phyloP scores from a whole-genome alignment of 2,888 invertebrate genomes.

The Hypolimnas misippus region DNA sequence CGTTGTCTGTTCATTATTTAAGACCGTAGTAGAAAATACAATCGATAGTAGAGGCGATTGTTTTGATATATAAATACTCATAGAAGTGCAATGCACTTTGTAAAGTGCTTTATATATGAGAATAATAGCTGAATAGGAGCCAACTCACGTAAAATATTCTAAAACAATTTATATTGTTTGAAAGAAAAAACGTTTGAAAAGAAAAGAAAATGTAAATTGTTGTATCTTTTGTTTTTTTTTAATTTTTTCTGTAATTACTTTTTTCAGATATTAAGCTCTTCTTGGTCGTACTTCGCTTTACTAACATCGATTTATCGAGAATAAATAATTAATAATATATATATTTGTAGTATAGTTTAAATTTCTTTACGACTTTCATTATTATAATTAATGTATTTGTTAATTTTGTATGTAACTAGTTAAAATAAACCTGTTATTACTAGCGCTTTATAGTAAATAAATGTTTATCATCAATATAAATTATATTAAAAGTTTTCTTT shows the following conservation, averaged over 20 bases:
- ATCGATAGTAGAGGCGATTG: background rate
- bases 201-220: too few relatives aligned
- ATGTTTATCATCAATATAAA: background rate
- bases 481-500: background rate
- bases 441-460: background rate
- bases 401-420: too few relatives aligned
- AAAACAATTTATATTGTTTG: background rate
- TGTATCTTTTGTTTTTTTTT: background rate
- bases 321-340: background rate
- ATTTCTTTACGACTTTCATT: background rate
- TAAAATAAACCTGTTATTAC: too few relatives aligned
- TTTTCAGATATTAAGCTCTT: conserved; percentile 63
- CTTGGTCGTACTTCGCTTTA: conserved; percentile 67
- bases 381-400: background rate
- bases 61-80: background rate
- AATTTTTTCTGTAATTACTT: conserved; percentile 2
- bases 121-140: conserved; percentile 1
- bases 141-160: background rate
- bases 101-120: background rate
- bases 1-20: too few relatives aligned
- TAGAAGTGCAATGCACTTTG: conserved; percentile 2
- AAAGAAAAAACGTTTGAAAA: too few relatives aligned
- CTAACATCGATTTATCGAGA: conserved; percentile 23
- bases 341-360: too few relatives aligned
- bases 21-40: background rate